Base-by-base conservation (phyloP, 2,888 invertebrate genomes). In the Spodoptera picta region DNA sequence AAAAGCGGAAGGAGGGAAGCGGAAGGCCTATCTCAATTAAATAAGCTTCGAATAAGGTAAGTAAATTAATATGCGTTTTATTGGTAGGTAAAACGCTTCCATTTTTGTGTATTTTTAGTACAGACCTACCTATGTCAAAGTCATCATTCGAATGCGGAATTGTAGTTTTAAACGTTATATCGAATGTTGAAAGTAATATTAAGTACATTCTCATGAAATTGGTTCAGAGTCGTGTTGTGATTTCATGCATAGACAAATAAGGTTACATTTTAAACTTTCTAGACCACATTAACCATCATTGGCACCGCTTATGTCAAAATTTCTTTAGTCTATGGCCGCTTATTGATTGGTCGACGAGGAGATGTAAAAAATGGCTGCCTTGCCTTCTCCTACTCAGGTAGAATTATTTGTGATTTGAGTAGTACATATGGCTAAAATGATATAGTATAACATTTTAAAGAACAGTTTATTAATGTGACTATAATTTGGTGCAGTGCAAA, bases 381-480 rank as follows among this genome's bases (percentile, higher is more conserved):
- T 97, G 96, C 97, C 97, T 95, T 97, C 97, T 95, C 97, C 97
- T 95, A 97, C 97, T 94, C 97, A 97, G 97, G 97, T 97, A 96
- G 94, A 93, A 89, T 78, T 87, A 84, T 83, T 86, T 83, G 81
- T 81, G 87, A 90, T 88, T 82, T 89, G 83, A 83, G 83, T 86
- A 85, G 84, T 77, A 82, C 69, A 67, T 84, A 79, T 68, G 61
- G 77, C 76, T 82, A 52, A 73, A 83, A 79, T 73, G 24, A 75
- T 61, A 56, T 71, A 65, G 61, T 69, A 75, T 71, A 67, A 43
- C 64, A 45, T 44, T 72, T 66, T 44, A 63, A 65, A 73, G 58
- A 66, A 75, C 77, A 86, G 80, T 82, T 75, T 51, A 85, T 63
- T 80, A 80, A 79, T 68, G 68, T 67, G 62, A 73, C 79, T 83